Evolutionary conservation across 2,113 vertebrate genomes (phyloP).

Genomic region (Pan troglodytes): NHGRI_mPanTro3-v2.1_pri NC_072401.2:10353501-10354000

Average conservation of each 20-base stretch:
- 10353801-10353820: background rate
- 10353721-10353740: background rate
- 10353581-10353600: background rate
- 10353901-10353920: background rate
- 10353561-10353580: background rate
- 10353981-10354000: no score
- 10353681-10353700: background rate
- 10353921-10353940: no score
- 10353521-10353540: background rate
- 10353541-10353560: background rate
- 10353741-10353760: background rate
- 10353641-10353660: background rate
- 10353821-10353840: background rate
- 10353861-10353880: background rate
- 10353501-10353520: background rate
- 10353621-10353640: background rate
- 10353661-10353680: background rate
- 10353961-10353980: no score
- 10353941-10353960: no score
- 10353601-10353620: background rate
- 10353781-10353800: background rate
- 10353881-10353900: background rate
- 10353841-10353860: background rate
- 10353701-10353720: background rate
- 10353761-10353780: background rate